These are phyloP conservation scores for Orestias chungarensis DNA, from an alignment of 2,797 vertebrate genomes.

Conservation along the genomic window DNA sequence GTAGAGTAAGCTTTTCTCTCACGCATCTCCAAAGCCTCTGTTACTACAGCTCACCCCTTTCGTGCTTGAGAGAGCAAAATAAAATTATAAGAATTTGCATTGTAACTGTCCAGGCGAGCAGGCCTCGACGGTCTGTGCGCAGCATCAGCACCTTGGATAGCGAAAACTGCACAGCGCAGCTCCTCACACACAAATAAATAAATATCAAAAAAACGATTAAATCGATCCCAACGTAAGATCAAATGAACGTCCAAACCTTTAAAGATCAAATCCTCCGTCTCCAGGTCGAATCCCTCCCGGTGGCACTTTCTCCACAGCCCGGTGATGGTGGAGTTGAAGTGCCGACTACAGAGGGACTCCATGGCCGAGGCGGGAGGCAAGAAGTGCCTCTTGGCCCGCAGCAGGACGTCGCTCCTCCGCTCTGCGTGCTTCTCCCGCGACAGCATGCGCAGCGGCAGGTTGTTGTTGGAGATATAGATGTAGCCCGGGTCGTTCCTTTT, in stretches of 20 bases:
- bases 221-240: constrained; percentile 10
- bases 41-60: constrained; percentile 60
- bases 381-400: constrained; percentile 73
- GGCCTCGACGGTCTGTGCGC: constrained; percentile 65
- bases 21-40: constrained; percentile 49
- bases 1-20: constrained; percentile 56
- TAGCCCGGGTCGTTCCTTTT: constrained; percentile 90
- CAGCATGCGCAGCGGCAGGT: constrained; percentile 87
- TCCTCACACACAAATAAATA: constrained; percentile 18
- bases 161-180: constrained; percentile 47
- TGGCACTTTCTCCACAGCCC: constrained; percentile 92
- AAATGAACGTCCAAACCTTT: constrained; percentile 80
- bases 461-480: constrained; percentile 89
- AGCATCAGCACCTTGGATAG: constrained; percentile 82
- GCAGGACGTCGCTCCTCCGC: constrained; percentile 46
- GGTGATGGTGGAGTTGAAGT: constrained; percentile 89
- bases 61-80: constrained; percentile 17
- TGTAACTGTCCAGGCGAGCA: constrained; percentile 59
- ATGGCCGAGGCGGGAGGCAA: constrained; percentile 80
- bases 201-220: constrained; percentile 10
- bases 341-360: constrained; percentile 90
- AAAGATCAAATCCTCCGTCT: constrained; percentile 89
- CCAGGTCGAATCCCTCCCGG: constrained; percentile 87
- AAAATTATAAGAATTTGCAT: constrained; percentile 34
- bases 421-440: constrained; percentile 71